Conservation (phyloP, 2,888 invertebrate genomes). For the Pheosia tremula region DNA sequence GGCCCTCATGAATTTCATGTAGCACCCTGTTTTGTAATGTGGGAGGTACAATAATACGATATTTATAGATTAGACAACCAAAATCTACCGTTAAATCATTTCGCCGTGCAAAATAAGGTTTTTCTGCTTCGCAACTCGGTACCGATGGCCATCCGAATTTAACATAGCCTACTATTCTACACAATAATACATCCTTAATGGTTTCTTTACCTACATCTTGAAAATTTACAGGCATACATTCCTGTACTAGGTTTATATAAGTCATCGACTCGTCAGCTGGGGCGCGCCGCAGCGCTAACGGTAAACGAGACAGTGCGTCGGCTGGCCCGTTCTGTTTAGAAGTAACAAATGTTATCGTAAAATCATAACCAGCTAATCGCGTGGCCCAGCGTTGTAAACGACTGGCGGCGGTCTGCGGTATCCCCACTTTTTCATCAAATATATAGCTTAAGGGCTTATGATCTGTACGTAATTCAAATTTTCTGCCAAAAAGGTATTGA, state of each 20-base stretch:
- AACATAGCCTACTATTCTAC: slow-evolving; percentile 14
- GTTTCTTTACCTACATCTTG: slow-evolving; percentile 10
- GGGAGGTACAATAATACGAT: not conserved
- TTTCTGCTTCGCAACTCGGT: slow-evolving; percentile 4
- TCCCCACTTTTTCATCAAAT: slow-evolving; percentile 17
- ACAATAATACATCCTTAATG: slow-evolving; percentile 8
- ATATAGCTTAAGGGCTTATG: slow-evolving; percentile 15
- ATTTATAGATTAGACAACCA: not conserved
- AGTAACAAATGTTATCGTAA: slow-evolving; percentile 3
- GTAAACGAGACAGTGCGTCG: slow-evolving; percentile 11
- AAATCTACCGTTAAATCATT: slow-evolving; percentile 6
- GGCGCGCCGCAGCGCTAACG: no score
- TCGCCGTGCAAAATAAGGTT: slow-evolving; percentile 9
- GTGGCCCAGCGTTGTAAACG: slow-evolving; percentile 16
- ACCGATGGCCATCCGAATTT: slow-evolving; percentile 10
- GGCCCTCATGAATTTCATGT: slow-evolving; percentile 4
- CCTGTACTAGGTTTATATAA: slow-evolving; percentile 15
- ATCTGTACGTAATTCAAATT: slow-evolving; percentile 16
- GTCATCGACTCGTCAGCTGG: slow-evolving; percentile 8
- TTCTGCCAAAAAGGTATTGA: slow-evolving; percentile 17
- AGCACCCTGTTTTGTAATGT: not conserved
- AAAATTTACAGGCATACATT: slow-evolving; percentile 13
- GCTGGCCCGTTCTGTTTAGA: slow-evolving; percentile 10
- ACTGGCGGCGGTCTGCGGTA: slow-evolving; percentile 19
- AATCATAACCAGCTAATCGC: slow-evolving; percentile 14